Evolutionary conservation across 2,888 invertebrate species (phyloP).

Genomic region (Megalurothrips usitatus): DNA sequence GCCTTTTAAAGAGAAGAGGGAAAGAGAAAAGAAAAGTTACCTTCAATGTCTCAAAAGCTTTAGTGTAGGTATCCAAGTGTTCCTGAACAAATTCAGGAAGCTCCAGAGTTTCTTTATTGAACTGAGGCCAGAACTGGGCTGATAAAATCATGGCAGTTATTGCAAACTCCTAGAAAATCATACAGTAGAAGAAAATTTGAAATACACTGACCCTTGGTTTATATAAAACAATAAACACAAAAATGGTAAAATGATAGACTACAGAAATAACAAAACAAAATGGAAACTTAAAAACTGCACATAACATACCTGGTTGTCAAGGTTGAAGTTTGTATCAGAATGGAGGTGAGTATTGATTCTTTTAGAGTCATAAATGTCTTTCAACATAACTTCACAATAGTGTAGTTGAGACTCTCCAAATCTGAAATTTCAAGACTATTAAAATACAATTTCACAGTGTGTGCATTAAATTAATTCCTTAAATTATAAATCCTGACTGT

Average conservation of each 20-base stretch:
- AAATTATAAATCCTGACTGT: conserved; percentile 2
- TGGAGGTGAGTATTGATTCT: conserved; percentile 83
- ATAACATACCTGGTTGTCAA: conserved; percentile 38
- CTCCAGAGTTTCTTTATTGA: conserved; percentile 89
- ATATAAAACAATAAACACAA: not conserved
- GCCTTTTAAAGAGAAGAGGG: too few relatives aligned
- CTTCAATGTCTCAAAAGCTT: conserved; percentile 83
- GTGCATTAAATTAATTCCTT: conserved; percentile 12
- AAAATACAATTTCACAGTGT: not conserved
- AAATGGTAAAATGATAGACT: not conserved
- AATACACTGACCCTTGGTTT: conserved; percentile 12
- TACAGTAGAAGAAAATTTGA: conserved; percentile 36
- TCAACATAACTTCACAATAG: conserved; percentile 97
- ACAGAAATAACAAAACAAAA: conserved; percentile 23
- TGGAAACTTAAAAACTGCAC: conserved; percentile 4
- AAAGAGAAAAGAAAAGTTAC: conserved; percentile 23
- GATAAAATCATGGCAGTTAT: conserved; percentile 88
- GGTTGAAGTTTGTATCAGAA: conserved; percentile 57
- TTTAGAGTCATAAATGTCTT: conserved; percentile 94
- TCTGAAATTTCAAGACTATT: conserved; percentile 44
- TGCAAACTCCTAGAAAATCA: conserved; percentile 54
- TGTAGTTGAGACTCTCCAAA: conserved; percentile 96
- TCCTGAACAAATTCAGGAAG: conserved; percentile 74
- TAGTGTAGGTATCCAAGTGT: conserved; percentile 80
- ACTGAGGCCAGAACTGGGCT: conserved; percentile 97